Evolutionary conservation across 2,113 vertebrate species (phyloP).

Genomic region (Anser brachyrhynchus): DNA sequence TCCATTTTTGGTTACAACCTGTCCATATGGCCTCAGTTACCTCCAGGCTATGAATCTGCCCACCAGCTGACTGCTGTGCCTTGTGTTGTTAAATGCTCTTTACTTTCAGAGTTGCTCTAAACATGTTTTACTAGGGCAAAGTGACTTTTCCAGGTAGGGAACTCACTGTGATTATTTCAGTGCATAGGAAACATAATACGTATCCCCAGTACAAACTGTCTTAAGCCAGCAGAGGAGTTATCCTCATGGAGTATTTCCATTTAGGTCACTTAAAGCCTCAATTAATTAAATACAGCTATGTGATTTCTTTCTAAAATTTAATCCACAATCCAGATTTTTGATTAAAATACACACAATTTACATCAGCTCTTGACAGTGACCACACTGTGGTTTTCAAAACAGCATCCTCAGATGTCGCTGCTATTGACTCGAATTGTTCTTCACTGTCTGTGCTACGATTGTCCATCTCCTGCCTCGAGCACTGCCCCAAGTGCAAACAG

Average conservation of each 20-base stretch:
- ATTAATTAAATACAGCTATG: constrained; percentile 23
- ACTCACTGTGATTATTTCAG: not conserved
- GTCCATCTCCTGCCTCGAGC: not conserved
- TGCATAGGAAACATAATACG: not conserved
- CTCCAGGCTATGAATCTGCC: not conserved
- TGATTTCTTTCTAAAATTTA: constrained; percentile 26
- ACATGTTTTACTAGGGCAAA: not conserved
- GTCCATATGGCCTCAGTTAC: not conserved
- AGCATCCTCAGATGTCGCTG: not conserved
- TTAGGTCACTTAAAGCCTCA: constrained; percentile 40
- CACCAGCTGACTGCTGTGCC: not conserved
- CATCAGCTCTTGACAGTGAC: not conserved
- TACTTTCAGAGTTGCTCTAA: not conserved
- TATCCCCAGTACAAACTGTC: not conserved
- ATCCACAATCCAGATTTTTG: not conserved
- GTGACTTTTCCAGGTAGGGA: not conserved
- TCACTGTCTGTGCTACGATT: not conserved
- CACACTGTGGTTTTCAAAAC: not conserved
- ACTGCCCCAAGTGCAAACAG: not conserved
- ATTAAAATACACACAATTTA: not conserved
- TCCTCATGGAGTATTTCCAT: not conserved
- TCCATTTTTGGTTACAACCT: not conserved
- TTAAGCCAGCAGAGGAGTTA: constrained; percentile 25
- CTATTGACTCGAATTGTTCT: not conserved
- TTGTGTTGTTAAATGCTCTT: not conserved